phyloP scores from a whole-genome alignment of 37 sponge, comb jelly and placozoan species.

The Hormiphora californensis region DNA sequence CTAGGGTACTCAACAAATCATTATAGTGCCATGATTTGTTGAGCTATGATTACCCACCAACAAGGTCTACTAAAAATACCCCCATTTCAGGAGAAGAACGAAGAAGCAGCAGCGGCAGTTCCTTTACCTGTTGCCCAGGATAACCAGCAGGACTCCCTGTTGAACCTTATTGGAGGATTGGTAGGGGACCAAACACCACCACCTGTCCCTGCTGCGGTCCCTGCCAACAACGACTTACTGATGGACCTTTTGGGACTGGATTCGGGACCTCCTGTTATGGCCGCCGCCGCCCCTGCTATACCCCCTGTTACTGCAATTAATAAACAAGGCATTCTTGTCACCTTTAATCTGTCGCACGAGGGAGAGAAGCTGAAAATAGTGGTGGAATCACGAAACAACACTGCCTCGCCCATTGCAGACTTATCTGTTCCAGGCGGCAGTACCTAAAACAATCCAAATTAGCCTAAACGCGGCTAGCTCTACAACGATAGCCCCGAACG shows the following conservation, averaged over 20 bases:
- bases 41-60: background rate
- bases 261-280: background rate
- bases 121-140: background rate
- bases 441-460: background rate
- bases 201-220: background rate
- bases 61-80: background rate
- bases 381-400: constrained; percentile 12
- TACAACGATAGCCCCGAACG: background rate
- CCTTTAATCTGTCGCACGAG: background rate
- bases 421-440: constrained; percentile 27
- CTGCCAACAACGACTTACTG: constrained; percentile 12
- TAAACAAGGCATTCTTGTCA: constrained; percentile 10
- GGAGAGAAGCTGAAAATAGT: background rate
- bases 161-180: background rate
- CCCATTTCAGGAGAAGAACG: too few species aligned
- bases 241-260: background rate
- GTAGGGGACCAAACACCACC: background rate
- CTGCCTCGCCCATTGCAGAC: background rate
- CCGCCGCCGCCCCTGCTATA: background rate
- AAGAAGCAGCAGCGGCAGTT: background rate
- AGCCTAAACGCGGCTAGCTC: background rate
- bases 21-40: background rate
- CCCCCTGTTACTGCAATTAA: background rate
- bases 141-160: constrained; percentile 1
- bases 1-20: too few species aligned